Evolutionary conservation across 35 echinoderm and acorn worm species (phyloP).

Genomic region (Strongylocentrotus purpuratus): DNA sequence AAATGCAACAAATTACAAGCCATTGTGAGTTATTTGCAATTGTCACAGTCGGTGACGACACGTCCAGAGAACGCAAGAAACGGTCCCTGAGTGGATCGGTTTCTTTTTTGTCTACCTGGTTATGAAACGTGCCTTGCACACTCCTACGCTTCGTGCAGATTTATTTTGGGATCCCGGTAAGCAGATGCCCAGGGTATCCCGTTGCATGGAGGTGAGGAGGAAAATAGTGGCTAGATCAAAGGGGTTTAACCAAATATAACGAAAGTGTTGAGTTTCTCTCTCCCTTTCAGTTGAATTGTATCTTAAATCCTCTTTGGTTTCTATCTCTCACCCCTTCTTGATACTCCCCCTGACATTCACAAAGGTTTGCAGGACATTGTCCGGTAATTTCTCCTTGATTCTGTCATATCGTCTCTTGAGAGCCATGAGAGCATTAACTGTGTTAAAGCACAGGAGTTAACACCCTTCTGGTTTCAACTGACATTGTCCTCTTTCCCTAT

Average conservation of each 20-base stretch:
- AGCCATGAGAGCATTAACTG: no score
- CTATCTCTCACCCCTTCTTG: not conserved
- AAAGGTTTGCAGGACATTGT: not conserved
- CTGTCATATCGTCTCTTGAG: no score
- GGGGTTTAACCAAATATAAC: not conserved
- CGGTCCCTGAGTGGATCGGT: not conserved
- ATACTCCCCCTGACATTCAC: not conserved
- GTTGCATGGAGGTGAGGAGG: not conserved
- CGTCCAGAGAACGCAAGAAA: not conserved
- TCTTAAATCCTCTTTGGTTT: not conserved
- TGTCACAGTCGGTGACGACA: conserved; percentile 7
- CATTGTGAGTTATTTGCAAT: not conserved
- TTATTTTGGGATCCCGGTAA: not conserved
- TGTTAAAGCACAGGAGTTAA: no score
- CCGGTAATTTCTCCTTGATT: not conserved
- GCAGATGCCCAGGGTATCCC: not conserved
- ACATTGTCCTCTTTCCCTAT: no score
- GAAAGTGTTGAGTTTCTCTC: not conserved
- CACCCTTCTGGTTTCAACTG: no score
- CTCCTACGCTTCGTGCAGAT: not conserved
- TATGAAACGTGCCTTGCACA: not conserved
- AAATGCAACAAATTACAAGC: not conserved
- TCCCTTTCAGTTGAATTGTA: not conserved
- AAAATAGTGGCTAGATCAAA: not conserved
- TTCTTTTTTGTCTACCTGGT: not conserved